Percentiles rank a stretch among this genome's conserved stretches.
phyloP scores from a whole-genome alignment of 2,113 vertebrate genomes.

The Cinclus cinclus region DNA sequence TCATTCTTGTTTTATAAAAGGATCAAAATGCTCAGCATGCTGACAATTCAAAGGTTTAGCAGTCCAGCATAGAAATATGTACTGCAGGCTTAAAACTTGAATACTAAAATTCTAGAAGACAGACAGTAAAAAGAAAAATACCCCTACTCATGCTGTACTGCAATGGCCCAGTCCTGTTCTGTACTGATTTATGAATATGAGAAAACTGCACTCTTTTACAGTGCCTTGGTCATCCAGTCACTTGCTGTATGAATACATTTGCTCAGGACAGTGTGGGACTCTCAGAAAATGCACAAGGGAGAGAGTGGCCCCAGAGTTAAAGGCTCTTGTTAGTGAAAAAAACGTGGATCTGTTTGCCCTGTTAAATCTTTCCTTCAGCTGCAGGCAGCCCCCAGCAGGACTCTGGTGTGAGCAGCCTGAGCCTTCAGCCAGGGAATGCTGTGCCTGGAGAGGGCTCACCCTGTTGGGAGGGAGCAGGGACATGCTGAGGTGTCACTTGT shows the following conservation, averaged over 20 bases:
- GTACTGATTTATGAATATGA: neutral
- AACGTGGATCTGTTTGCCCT: neutral
- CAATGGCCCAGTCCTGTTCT: neutral
- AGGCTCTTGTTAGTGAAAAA: neutral
- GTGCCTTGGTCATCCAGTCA: neutral
- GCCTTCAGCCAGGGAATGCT: neutral
- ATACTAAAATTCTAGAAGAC: neutral
- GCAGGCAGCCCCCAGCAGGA: neutral
- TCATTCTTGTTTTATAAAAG: neutral
- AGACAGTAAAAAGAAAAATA: neutral
- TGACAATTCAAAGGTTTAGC: neutral
- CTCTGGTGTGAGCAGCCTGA: neutral
- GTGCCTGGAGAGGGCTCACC: neutral
- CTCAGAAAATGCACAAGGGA: neutral
- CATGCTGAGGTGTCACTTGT: accelerated
- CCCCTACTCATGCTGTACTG: neutral
- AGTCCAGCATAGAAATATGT: neutral
- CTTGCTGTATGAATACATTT: neutral
- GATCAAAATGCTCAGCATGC: neutral
- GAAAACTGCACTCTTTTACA: neutral
- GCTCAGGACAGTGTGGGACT: neutral
- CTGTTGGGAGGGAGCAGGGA: accelerated
- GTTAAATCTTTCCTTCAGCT: neutral
- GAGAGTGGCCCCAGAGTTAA: neutral
- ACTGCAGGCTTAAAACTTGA: neutral